phyloP scores from a whole-genome alignment of 2,113 vertebrate genomes.

The Chloroceryle aenea region DNA sequence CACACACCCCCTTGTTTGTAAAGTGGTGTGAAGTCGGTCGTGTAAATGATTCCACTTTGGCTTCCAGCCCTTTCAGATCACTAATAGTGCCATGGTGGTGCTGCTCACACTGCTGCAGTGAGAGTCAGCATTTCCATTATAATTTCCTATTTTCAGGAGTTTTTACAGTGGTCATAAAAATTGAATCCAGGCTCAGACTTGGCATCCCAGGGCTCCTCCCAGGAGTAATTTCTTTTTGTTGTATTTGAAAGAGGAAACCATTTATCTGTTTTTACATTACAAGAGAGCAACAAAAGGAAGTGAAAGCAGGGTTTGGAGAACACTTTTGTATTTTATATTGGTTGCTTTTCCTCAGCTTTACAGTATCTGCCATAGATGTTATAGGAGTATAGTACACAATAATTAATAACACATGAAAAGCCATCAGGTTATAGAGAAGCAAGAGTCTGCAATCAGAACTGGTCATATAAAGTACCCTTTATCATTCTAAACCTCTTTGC shows the following conservation, averaged over 20 bases:
- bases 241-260: slow-evolving; percentile 71
- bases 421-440: slow-evolving; percentile 1
- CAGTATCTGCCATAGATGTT: slow-evolving; percentile 4
- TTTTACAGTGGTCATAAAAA: slow-evolving; percentile 68
- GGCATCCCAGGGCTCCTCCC: slow-evolving; percentile 60
- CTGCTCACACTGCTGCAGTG: not conserved
- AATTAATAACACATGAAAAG: slow-evolving; percentile 54
- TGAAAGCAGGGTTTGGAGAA: not conserved
- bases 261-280: slow-evolving; percentile 68
- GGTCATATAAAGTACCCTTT: not conserved
- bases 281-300: slow-evolving; percentile 60
- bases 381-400: not conserved
- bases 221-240: slow-evolving; percentile 64
- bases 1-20: not conserved
- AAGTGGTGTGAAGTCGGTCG: not conserved
- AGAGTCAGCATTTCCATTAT: slow-evolving; percentile 69
- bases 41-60: slow-evolving; percentile 46
- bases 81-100: not conserved
- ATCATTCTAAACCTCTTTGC: not conserved
- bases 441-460: not conserved
- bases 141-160: slow-evolving; percentile 72
- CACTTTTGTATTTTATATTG: slow-evolving; percentile 3
- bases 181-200: slow-evolving; percentile 60
- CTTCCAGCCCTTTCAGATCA: slow-evolving; percentile 20
- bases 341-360: slow-evolving; percentile 24